Evolutionary conservation across 2,888 invertebrate genomes (phyloP), one percentile per base, ranked within the genome.

Genomic region (Digitonthophagus gazella): DNA sequence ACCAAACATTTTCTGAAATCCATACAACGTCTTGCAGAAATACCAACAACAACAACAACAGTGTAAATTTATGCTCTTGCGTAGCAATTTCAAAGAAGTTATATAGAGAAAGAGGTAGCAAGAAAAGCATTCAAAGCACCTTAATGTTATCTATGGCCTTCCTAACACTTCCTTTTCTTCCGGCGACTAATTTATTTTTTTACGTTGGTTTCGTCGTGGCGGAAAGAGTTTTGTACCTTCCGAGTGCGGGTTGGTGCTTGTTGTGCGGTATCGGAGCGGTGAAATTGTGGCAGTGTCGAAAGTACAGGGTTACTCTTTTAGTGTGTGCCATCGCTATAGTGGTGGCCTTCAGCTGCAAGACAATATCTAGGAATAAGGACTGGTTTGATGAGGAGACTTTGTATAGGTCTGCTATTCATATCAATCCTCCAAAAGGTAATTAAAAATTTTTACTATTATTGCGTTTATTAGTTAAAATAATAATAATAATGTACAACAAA

Each of bases 181-280:
- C 97, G 73, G 97, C 98, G 72, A 93, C 95, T 77, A 98, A 98
- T 87, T 85, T 97, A 77, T 91, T 98, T 84, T 97, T 97, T 86
- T 97, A 98, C 84, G 98, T 98, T 71, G 98, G 98, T 65, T 98
- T 98, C 84, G 98, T 98, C 75, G 93, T 98, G 68, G 98, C 98
- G 70, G 98, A 98, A 85, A 88, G 98, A 74, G 92, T 98, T 74
- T 87, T 98, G 74, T 98, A 98, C 85, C 89, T 98, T 82, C 97
- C 98, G 65, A 97, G 96, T 85, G 94, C 97, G 79, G 98, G 97
- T 67, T 94, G 93, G 84, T 97, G 97, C 84, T 87, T 98, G 77
- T 85, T 97, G 74, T 86, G 97, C 71, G 96, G 93, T 66, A 84
- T 91, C 75, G 93, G 93, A 56, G 85, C 89, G 71, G 86, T 86